These are phyloP conservation scores for Brachionus manjavacas DNA, from an alignment of 1,140 invertebrate genomes.

Conservation along the genomic window DNA sequence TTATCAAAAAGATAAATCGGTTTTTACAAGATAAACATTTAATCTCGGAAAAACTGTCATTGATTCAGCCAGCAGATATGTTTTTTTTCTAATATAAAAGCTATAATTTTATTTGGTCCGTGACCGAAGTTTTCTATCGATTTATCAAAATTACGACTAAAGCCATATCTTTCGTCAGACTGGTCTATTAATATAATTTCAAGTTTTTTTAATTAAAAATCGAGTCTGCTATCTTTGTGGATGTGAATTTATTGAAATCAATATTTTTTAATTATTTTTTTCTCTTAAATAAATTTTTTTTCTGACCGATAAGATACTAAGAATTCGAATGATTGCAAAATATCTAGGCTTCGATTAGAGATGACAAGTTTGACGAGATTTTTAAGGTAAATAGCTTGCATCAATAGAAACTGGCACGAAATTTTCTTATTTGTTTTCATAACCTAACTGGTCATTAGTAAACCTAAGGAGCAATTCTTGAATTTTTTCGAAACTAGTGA, in stretches of 20 bases:
- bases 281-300: not conserved
- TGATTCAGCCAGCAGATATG: not conserved
- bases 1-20: slow-evolving; percentile 4
- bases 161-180: slow-evolving; percentile 6
- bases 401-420: not conserved
- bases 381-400: not conserved
- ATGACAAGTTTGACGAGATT: not conserved
- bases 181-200: slow-evolving; percentile 16
- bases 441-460: not conserved
- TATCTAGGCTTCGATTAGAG: not conserved
- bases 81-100: not conserved
- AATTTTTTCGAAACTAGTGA: not conserved
- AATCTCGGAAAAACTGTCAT: slow-evolving; percentile 9
- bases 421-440: not conserved
- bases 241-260: slow-evolving; percentile 18
- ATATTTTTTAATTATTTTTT: slow-evolving; percentile 20
- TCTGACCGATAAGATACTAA: not conserved
- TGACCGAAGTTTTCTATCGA: slow-evolving; percentile 9
- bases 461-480: not conserved
- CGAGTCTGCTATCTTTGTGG: not conserved
- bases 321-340: not conserved
- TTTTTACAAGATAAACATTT: slow-evolving; percentile 28
- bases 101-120: slow-evolving; percentile 10
- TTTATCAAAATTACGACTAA: slow-evolving; percentile 24
- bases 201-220: slow-evolving; percentile 29